Evolutionary conservation across 1,140 invertebrate species (phyloP).

Genomic region (Chironomus striatipennis): DNA sequence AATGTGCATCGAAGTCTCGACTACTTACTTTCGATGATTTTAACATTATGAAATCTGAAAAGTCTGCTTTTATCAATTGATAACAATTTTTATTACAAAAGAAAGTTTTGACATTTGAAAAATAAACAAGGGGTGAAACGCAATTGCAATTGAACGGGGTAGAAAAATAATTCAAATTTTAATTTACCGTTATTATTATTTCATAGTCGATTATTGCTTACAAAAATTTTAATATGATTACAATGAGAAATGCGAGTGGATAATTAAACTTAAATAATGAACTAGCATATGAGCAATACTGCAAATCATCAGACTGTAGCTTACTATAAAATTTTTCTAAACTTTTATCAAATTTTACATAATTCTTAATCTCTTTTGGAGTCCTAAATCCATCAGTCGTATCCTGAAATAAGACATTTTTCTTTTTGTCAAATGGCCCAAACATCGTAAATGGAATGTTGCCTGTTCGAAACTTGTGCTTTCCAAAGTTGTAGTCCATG

Average conservation of each 20-base stretch:
- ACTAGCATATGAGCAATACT: neutral
- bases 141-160: neutral
- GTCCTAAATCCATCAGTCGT: constrained; percentile 44
- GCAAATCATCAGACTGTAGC: neutral
- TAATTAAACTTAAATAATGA: neutral
- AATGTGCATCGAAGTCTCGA: too few relatives aligned
- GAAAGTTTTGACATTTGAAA: constrained; percentile 5
- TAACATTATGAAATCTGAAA: neutral
- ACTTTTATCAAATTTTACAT: neutral
- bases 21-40: neutral
- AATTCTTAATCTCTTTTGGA: neutral
- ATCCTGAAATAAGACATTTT: constrained; percentile 59
- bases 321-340: neutral
- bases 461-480: constrained; percentile 44
- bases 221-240: neutral
- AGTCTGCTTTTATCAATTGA: neutral
- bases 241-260: neutral
- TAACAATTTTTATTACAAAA: neutral
- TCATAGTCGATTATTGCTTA: neutral
- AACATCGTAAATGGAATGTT: constrained; percentile 56
- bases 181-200: neutral
- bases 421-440: constrained; percentile 50
- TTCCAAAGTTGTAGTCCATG: constrained; percentile 59
- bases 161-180: neutral
- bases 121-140: neutral